These are phyloP conservation scores for Drosophila nebulosa DNA, from an alignment of 1,140 invertebrate species.

Conservation along the genomic window DNA sequence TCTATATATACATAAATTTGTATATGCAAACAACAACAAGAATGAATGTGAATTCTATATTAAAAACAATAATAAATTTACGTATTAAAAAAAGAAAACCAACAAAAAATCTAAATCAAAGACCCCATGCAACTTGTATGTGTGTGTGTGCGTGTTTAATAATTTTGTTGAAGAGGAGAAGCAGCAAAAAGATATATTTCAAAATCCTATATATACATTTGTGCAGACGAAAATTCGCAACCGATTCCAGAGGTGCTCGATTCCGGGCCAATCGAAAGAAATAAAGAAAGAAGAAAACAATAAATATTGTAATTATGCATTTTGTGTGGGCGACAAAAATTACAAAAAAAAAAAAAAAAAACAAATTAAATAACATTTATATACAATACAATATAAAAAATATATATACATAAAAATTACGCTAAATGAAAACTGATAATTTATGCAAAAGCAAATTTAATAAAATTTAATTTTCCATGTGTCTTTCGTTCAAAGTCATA, in stretches of 20 bases:
- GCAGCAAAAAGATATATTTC: conserved; percentile 41
- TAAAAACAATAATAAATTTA: conserved; percentile 47
- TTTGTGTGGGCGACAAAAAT: conserved; percentile 64
- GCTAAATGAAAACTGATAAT: conserved; percentile 66
- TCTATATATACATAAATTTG: conserved; percentile 39
- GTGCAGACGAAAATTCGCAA: conserved; percentile 8
- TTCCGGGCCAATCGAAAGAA: conserved; percentile 3
- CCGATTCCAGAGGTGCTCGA: background rate
- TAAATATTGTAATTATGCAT: conserved; percentile 79
- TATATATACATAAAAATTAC: conserved; percentile 56
- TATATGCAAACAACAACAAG: no score
- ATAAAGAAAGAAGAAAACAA: conserved; percentile 59
- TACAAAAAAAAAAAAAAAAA: no score
- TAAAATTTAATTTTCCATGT: conserved; percentile 80
- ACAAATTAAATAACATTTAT: conserved; percentile 41
- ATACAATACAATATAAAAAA: conserved; percentile 41
- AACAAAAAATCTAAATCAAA: conserved; percentile 32
- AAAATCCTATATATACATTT: conserved; percentile 40
- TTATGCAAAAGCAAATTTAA: conserved; percentile 69
- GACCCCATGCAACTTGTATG: conserved; percentile 49
- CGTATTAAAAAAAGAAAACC: conserved; percentile 19
- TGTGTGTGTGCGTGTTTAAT: conserved; percentile 62
- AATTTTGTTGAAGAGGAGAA: conserved; percentile 70
- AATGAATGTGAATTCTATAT: conserved; percentile 45
- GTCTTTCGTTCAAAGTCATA: conserved; percentile 80